Base-by-base conservation (phyloP, 1,140 invertebrate species). In the Bombus picipes region DNA sequence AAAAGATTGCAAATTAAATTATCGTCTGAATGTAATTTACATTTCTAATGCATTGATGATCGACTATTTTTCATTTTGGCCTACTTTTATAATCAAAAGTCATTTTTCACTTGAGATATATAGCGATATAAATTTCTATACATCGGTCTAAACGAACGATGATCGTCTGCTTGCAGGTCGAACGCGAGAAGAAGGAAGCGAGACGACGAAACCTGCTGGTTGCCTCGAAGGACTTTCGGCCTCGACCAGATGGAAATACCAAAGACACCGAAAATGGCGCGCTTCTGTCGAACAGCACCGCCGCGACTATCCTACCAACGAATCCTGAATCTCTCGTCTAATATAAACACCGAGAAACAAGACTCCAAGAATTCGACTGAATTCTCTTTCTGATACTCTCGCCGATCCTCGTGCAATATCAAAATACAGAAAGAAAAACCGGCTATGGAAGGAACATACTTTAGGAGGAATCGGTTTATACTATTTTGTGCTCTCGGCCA, bases 111-210 rank as follows among this genome's bases (percentile, higher is more conserved):
- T 6, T 0, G 18, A 53, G 18, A 53, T 22, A 53, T 22, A 18
- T 6, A 47, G 47, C 47, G 47, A 47, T 47, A 47, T 18, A 47
- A 15, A 47, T 47, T 18, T 47, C 47, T 18, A 47, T 18, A 53
- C 5, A 0, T 18, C 18, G 22, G 12, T 32, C 37, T 59, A 59
- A 66, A 18, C 10, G 3, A 28, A 4, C 72, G 34, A 41, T 41
- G 22, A 15, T 41, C 12, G 0, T 83, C 59, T 43, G 37, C 65
- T 92, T 89, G 13, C 89, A 95, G 95, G 90, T 95, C 85, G 94
- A 95, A 87, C 92, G 94, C 10, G 94, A 95, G 83, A 94, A 95
- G 85, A 95, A 95, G 88, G 94, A 93, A 87, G 94, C 94, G n/a
- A 92, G 94, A 80, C 91, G 92, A 74, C 92, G 91, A 74, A 94